phyloP scores from a whole-genome alignment of 2,888 invertebrate species.

The Dynastes maya region DNA sequence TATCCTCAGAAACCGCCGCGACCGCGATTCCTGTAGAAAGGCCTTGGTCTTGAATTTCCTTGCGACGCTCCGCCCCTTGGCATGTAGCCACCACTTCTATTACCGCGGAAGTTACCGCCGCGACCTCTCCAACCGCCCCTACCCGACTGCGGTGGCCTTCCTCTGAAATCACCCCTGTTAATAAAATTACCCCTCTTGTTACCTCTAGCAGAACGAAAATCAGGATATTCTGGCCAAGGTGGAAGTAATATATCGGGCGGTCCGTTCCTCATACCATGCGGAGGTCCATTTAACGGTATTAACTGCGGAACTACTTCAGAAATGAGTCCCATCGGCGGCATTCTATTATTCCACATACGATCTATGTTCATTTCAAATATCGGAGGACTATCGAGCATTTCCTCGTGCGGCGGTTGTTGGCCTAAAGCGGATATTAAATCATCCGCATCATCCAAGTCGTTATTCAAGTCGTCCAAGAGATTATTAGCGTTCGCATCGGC shows the following conservation, averaged over 20 bases:
- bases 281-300: conserved; percentile 24
- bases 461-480: conserved; percentile 65
- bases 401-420: conserved; percentile 22
- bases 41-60: conserved; percentile 33
- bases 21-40: conserved; percentile 48
- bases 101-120: conserved; percentile 51
- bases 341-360: conserved; percentile 37
- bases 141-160: conserved; percentile 42
- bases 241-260: conserved; percentile 36
- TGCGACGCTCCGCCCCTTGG: conserved; percentile 29
- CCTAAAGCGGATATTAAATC: conserved; percentile 44
- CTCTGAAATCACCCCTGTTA: conserved; percentile 58
- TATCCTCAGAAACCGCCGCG: conserved; percentile 47
- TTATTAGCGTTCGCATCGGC: conserved; percentile 66
- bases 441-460: conserved; percentile 61
- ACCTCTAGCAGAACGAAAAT: conserved; percentile 54
- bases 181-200: conserved; percentile 59
- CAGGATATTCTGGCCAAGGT: conserved; percentile 32
- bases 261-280: conserved; percentile 32
- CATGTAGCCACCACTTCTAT: conserved; percentile 46
- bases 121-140: conserved; percentile 49
- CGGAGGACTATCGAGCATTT: conserved; percentile 9
- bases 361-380: conserved; percentile 25
- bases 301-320: conserved; percentile 3
- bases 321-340: conserved; percentile 4